Evolutionary conservation across 2,113 vertebrate species (phyloP).

Genomic region (Perca flavescens): DNA sequence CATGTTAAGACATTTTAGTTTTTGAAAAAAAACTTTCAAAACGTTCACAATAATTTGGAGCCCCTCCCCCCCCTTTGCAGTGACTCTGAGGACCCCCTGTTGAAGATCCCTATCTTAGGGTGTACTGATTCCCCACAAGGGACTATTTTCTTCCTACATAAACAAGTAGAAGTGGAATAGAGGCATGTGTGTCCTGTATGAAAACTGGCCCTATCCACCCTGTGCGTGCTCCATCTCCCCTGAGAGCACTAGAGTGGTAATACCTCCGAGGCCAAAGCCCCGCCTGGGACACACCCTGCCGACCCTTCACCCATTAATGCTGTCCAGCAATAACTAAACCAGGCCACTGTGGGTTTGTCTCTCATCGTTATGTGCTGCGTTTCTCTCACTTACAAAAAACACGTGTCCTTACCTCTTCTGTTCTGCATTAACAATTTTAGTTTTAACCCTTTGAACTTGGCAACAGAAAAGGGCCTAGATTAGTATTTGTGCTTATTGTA

Average conservation of each 20-base stretch:
- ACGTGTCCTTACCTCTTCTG: no score
- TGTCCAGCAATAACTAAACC: constrained; percentile 32
- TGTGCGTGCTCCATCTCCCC: constrained; percentile 14
- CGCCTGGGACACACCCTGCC: neutral
- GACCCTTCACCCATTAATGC: constrained; percentile 48
- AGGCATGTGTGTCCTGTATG: neutral
- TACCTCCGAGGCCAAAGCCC: constrained; percentile 17
- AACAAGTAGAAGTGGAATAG: constrained; percentile 30
- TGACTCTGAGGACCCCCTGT: no score
- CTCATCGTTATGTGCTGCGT: neutral
- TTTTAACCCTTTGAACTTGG: no score
- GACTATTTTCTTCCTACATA: constrained; percentile 14
- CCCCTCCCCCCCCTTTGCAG: no score
- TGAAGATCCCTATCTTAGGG: no score
- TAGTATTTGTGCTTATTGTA: no score
- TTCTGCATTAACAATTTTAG: no score
- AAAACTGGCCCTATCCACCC: constrained; percentile 1
- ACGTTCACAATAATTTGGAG: no score
- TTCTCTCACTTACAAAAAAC: neutral
- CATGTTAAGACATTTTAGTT: no score
- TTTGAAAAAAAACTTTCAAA: no score
- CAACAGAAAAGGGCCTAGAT: no score
- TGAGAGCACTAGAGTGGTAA: constrained; percentile 55
- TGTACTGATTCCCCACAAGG: neutral
- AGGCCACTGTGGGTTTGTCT: neutral